These are phyloP conservation scores for Lepidostoma basale DNA, from an alignment of 1,140 invertebrate genomes.

Conservation along the genomic window DNA sequence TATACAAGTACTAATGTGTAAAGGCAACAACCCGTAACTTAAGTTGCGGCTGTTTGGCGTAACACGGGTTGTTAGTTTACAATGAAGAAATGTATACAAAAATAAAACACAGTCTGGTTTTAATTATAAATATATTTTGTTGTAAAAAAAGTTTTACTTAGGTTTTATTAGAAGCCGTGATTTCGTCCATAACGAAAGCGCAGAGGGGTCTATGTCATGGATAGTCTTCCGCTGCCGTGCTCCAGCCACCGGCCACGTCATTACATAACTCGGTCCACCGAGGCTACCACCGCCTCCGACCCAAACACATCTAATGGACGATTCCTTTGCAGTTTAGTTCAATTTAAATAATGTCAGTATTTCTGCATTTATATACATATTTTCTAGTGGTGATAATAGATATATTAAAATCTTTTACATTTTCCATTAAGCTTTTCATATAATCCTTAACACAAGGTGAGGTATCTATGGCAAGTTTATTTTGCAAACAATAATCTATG, in stretches of 20 bases:
- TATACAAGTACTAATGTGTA: too few species aligned
- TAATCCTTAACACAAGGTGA: too few species aligned
- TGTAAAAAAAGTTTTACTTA: constrained; percentile 37
- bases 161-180: constrained; percentile 30
- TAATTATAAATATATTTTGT: constrained; percentile 40
- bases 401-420: not conserved
- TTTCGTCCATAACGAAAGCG: not conserved
- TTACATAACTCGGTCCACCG: not conserved
- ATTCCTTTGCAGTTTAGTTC: not conserved
- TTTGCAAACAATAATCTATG: too few species aligned
- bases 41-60: too few species aligned
- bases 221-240: not conserved
- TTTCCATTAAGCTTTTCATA: too few species aligned
- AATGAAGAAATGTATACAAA: too few species aligned
- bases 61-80: too few species aligned
- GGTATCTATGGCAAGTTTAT: too few species aligned
- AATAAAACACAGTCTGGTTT: too few species aligned
- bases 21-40: too few species aligned
- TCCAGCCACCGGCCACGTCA: not conserved
- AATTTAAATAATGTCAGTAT: not conserved
- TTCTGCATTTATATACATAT: not conserved
- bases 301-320: not conserved
- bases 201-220: not conserved
- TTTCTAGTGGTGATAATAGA: not conserved
- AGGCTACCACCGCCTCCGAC: not conserved